Base-by-base conservation (phyloP, 1,140 invertebrate species). In the Euura lappo region DNA sequence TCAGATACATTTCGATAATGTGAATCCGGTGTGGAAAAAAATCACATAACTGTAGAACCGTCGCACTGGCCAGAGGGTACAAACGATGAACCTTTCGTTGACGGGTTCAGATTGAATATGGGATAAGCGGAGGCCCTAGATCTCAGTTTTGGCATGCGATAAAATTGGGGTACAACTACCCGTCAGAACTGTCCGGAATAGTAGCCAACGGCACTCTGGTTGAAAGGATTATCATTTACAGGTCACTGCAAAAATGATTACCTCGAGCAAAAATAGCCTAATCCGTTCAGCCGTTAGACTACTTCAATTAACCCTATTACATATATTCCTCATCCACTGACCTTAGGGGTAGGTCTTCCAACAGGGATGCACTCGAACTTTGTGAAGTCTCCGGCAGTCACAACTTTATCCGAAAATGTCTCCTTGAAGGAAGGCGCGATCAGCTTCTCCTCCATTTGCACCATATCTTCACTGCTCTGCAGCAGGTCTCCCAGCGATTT, bases 281-380 rank as follows among this genome's bases (percentile, higher is more conserved):
- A 28, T 28, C 28, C 28, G 28, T 28, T 28, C 28, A 28, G 28
- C 28, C 28, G 28, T 28, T 28, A 28, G 28, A 28, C 28, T 28
- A 28, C 28, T 28, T 28, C 28, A 28, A 28, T 60, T 6, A 60
- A 60, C 6, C 13, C 47, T 13, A 10, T 69, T 13, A 51, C 44
- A 60, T 10, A 8, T 44, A 60, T 79, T 28, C 28, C 28, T 28
- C 28, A 28, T 28, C 10, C 10, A 60, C 51, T 84, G 84, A 94
- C 92, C 90, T 93, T 93, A 28, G 94, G 94, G 72, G 89, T 89
- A 0, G 94, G 94, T 81, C 91, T 93, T 13, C 94, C 94, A 70
- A 83, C 86, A 45, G 93, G 90, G 42, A 91, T 89, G 78, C 93
- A 94, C 78, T 94, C 93, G 78, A 95, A 93, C 79, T 91, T 93